Evolutionary conservation across 2,113 vertebrate genomes (phyloP).

Genomic region (Seriola rivoliana): DNA sequence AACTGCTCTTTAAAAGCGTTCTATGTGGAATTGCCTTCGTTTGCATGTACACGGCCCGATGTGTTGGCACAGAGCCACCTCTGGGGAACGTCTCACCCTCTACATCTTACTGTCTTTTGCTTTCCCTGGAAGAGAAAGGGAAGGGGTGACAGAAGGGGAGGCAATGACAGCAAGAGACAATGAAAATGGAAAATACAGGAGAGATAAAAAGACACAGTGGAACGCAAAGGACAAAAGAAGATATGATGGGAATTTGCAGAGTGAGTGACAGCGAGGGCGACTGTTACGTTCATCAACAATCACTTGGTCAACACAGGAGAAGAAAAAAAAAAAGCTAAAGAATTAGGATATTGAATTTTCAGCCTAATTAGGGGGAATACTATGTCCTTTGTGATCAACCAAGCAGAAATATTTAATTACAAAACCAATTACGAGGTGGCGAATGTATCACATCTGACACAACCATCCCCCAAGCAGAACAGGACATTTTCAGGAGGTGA

Average conservation of each 20-base stretch:
- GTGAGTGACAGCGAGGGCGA: constrained; percentile 31
- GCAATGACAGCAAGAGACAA: constrained; percentile 34
- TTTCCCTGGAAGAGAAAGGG: constrained; percentile 14
- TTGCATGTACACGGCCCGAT: constrained; percentile 38
- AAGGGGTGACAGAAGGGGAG: not conserved
- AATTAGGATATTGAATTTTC: constrained; percentile 80
- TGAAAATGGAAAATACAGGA: constrained; percentile 47
- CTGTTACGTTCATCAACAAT: constrained; percentile 53
- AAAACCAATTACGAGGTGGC: constrained; percentile 85
- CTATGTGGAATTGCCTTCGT: constrained; percentile 55
- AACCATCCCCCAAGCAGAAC: constrained; percentile 61
- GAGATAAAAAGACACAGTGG: constrained; percentile 40
- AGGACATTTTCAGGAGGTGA: constrained; percentile 67
- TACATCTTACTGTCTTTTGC: constrained; percentile 12
- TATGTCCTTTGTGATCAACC: constrained; percentile 82
- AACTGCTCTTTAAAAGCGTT: constrained; percentile 54
- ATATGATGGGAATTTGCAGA: constrained; percentile 21
- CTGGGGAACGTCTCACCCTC: constrained; percentile 32
- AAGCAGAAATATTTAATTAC: constrained; percentile 87
- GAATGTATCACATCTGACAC: constrained; percentile 83
- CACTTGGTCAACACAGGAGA: constrained; percentile 56
- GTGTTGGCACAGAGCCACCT: constrained; percentile 49
- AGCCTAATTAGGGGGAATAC: constrained; percentile 77
- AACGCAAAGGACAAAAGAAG: constrained; percentile 44
- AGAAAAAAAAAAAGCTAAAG: constrained; percentile 28